A percentile compares a stretch with the other conserved stretches of the same genome.
Evolutionary conservation across 2,888 invertebrate genomes (phyloP).

Genomic region (Drosophila vallismaia): DNA sequence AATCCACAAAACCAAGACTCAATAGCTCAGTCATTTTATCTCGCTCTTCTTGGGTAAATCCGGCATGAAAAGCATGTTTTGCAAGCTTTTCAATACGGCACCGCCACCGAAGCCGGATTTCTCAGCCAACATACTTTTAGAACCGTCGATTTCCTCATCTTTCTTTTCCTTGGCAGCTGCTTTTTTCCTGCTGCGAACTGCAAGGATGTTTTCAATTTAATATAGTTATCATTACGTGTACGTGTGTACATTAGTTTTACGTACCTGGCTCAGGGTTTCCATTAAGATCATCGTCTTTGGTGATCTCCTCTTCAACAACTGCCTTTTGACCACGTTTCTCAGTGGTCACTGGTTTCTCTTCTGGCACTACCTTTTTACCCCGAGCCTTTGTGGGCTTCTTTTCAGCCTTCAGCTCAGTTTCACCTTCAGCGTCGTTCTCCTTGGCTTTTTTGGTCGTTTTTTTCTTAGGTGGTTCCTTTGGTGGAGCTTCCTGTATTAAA

Average conservation of each 20-base stretch:
- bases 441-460: constrained; percentile 10
- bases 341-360: constrained; percentile 17
- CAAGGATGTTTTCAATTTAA: neutral
- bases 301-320: constrained; percentile 22
- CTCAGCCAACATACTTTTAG: constrained; percentile 79
- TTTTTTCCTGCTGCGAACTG: constrained; percentile 76
- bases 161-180: constrained; percentile 43
- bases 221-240: neutral
- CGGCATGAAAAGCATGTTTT: constrained; percentile 88
- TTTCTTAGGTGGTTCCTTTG: constrained; percentile 14
- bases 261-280: constrained; percentile 50
- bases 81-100: constrained; percentile 70
- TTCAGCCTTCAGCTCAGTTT: neutral
- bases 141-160: constrained; percentile 61
- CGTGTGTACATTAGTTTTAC: neutral
- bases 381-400: constrained; percentile 44
- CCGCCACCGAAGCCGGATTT: constrained; percentile 59
- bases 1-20: constrained; percentile 92
- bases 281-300: constrained; percentile 22
- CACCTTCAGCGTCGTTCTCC: constrained; percentile 3
- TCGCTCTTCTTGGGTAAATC: constrained; percentile 97
- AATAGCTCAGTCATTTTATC: constrained; percentile 94
- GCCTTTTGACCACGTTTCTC: constrained; percentile 48
- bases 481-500: neutral
- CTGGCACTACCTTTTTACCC: constrained; percentile 43